Percentiles rank a stretch among this genome's conserved stretches.
phyloP scores from a whole-genome alignment of 2,888 invertebrate genomes.

The Spodoptera littoralis region DNA sequence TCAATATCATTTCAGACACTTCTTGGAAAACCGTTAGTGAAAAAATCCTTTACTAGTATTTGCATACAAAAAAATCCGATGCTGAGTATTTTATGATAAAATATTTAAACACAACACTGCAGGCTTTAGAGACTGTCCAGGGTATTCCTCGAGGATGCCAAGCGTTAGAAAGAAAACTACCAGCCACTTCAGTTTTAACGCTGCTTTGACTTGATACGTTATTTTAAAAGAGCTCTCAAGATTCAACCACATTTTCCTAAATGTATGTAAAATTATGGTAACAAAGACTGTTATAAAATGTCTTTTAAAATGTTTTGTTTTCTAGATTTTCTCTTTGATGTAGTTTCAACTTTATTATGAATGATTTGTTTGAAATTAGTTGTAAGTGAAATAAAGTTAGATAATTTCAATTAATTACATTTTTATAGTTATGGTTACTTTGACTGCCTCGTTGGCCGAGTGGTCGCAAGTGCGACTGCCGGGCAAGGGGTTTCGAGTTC shows the following conservation, averaged over 20 bases:
- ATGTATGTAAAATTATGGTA: constrained; percentile 30
- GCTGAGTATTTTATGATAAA: constrained; percentile 59
- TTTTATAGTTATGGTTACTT: too few species aligned
- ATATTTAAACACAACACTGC: constrained; percentile 64
- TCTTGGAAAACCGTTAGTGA: constrained; percentile 9
- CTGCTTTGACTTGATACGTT: constrained; percentile 64
- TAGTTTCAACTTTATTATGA: background rate
- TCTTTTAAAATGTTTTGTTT: constrained; percentile 1
- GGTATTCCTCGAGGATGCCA: constrained; percentile 60
- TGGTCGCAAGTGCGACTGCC: too few species aligned
- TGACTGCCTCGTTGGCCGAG: too few species aligned
- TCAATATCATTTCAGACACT: background rate
- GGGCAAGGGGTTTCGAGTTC: too few species aligned
- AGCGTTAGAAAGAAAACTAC: constrained; percentile 67
- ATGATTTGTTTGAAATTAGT: background rate
- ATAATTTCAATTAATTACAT: too few species aligned
- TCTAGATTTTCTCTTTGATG: background rate
- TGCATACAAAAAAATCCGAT: constrained; percentile 42
- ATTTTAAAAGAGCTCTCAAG: constrained; percentile 60
- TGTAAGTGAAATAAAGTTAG: too few species aligned
- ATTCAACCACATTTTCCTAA: constrained; percentile 49
- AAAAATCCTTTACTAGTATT: constrained; percentile 29
- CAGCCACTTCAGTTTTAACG: constrained; percentile 68
- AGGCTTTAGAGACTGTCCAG: constrained; percentile 57
- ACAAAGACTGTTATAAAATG: constrained; percentile 2